Base-by-base conservation (phyloP, 2,888 invertebrate genomes). In the Trissoscelio sp. region DNA sequence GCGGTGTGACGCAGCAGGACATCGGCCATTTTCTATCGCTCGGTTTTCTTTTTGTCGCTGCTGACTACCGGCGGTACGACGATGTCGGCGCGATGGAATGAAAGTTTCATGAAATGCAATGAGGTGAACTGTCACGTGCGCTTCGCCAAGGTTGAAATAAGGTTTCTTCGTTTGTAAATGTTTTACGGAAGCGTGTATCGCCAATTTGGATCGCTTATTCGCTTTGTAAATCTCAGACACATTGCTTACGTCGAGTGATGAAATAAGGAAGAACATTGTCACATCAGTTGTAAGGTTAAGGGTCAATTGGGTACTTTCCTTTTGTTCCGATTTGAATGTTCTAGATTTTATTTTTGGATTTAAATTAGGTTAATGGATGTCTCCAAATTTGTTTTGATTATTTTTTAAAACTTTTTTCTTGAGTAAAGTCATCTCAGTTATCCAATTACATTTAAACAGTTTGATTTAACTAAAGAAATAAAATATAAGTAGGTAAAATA, bases 51-150 rank as follows among this genome's bases (percentile, higher is more conserved):
- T 72, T 77, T 77, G 66, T 48, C 55, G 20, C 20, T n/a, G 72
- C 44, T 60, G 51, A 73, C 66, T 55, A 80, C 66, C 75, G 64
- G 24, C 46, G 34, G 66, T 42, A 28, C 58, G 66, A 44, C 44
- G 37, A 44, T 31, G 37, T 53, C 64, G 46, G 66, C 48, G 57
- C 55, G 57, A 12, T 60, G 51, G 37, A 77, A 73, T 81, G 75
- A 81, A 81, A 81, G 20, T 81, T 81, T 81, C 81, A 81, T 81
- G 77, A 81, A 67, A 81, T 81, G 77, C 77, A 81, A 73, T 81
- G 66, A 81, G 72, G 75, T 16, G 60, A 75, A 75, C 75, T 81
- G 72, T 75, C 80, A 81, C 66, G 72, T 37, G 64, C 69, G 62
- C 57, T 28, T 80, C 37, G 44, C 66, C 75, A 51, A 67, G 55